Evolutionary conservation across 2,888 invertebrate species (phyloP), one percentile per base, ranked within the genome.

Genomic region (Hedychridium roseum): DNA sequence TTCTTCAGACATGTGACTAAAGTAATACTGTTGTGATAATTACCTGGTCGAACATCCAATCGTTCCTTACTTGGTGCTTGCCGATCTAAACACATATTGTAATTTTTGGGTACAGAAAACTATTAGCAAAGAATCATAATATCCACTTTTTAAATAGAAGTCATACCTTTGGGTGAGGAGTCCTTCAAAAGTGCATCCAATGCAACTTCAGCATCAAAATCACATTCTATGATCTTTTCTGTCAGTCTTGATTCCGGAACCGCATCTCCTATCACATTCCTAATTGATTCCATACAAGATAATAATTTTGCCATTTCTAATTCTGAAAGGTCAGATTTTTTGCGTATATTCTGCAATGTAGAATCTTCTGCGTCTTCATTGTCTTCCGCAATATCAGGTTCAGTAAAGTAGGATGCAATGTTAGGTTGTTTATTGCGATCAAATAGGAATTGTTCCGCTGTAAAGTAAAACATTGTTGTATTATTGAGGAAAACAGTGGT

Each of bases 281-380:
- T 86, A 23, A 96, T 84, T 71, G 90, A 88, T 68, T 94, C 93
- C 42, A 94, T 82, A 66, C 95, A 94, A 0, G 92, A 92, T 73
- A 88, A 86, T 1, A 96, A 81, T 71, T 87, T 87, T 0, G 86
- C 88, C 80, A 87, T 86, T 43, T 91, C 89, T 1, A 87, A 74
- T 50, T 91, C 89, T 34, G 83, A 82, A 2, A 91, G 79, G 16
- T 75, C 71, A 15, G 82, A 80, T 63, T 79, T 84, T 80, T 50
- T 81, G 72, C 51, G 82, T 76, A 42, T 74, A 54, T 50, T 64
- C 66, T 47, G 64, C 66, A 60, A 71, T 26, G 28, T 5, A 15
- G 44, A 11, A 41, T 43, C 73, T 57, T 45, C 76, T 27, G 50
- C 78, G 43, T 84, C 85, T 59, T 89, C 85, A 39, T 85, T 86